Evolutionary conservation across 2,888 invertebrate species (phyloP).

Genomic region (Drosophila prolongata): DNA sequence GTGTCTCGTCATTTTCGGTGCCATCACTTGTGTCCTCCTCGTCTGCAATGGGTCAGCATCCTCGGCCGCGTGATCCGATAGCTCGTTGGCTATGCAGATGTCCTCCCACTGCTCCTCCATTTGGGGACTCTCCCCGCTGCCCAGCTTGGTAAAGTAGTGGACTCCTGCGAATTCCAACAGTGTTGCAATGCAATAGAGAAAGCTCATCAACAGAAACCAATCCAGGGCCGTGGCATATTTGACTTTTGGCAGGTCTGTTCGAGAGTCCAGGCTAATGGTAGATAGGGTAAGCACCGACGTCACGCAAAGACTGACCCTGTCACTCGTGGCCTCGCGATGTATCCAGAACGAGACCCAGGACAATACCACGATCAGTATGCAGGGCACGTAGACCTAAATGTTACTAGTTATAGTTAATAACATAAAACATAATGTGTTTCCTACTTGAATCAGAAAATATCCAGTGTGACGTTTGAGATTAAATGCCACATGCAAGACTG

Average conservation of each 20-base stretch:
- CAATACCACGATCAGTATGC: slow-evolving; percentile 96
- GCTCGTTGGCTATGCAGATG: slow-evolving; percentile 87
- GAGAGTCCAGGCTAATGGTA: slow-evolving; percentile 94
- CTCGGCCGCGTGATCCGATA: slow-evolving; percentile 38
- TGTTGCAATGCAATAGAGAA: slow-evolving; percentile 96
- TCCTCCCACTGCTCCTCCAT: slow-evolving; percentile 94
- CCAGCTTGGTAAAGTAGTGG: slow-evolving; percentile 97
- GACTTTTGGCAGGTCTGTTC: slow-evolving; percentile 95
- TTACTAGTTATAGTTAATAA: too few relatives aligned
- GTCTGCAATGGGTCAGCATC: slow-evolving; percentile 15
- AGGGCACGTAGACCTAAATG: slow-evolving; percentile 95
- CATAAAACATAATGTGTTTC: not conserved
- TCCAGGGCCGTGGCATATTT: slow-evolving; percentile 97
- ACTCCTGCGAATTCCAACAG: slow-evolving; percentile 97
- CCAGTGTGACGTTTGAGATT: slow-evolving; percentile 96
- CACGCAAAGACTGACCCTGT: slow-evolving; percentile 96
- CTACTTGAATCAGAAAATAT: slow-evolving; percentile 94
- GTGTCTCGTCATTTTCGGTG: slow-evolving; percentile 22
- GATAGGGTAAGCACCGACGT: slow-evolving; percentile 97
- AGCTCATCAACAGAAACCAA: slow-evolving; percentile 96
- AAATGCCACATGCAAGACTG: slow-evolving; percentile 96
- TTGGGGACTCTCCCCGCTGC: slow-evolving; percentile 92
- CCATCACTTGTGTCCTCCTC: slow-evolving; percentile 59
- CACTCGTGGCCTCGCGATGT: slow-evolving; percentile 96
- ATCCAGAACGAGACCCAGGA: slow-evolving; percentile 99